Evolutionary conservation across 2,888 invertebrate genomes (phyloP).

Genomic region (Acanthosepion esculentum): DNA sequence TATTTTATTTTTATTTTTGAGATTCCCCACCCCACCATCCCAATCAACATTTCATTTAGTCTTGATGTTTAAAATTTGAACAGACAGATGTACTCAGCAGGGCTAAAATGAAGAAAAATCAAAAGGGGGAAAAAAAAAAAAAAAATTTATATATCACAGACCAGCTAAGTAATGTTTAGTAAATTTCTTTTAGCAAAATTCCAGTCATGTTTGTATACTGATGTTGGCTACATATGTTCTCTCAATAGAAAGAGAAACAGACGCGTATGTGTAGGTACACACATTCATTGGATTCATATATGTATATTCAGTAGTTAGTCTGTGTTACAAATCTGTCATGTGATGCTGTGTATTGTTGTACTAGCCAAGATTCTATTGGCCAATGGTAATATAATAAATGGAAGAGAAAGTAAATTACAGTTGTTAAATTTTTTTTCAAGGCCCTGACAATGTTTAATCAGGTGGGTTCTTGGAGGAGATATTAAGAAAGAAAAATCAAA

Average conservation of each 20-base stretch:
- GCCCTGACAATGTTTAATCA: not conserved
- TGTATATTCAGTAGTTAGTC: not conserved
- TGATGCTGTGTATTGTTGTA: not conserved
- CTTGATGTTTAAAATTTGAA: slow-evolving; percentile 22
- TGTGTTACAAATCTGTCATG: not conserved
- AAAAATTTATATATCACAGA: not conserved
- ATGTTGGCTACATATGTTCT: not conserved
- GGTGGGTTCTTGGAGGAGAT: not conserved
- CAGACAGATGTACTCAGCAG: not conserved
- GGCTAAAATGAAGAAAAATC: not conserved
- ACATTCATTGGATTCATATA: not conserved
- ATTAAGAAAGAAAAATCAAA: not conserved
- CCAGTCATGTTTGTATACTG: not conserved
- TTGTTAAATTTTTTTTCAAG: not conserved
- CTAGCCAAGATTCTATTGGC: not conserved
- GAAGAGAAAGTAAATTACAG: not conserved
- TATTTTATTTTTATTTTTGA: not conserved
- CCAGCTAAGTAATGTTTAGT: slow-evolving; percentile 11
- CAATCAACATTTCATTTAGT: not conserved
- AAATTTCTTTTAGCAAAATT: not conserved
- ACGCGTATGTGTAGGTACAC: not conserved
- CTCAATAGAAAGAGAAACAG: not conserved
- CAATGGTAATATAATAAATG: not conserved
- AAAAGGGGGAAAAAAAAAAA: no score
- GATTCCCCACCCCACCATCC: not conserved